These are phyloP conservation scores for Siniperca scherzeri DNA, from an alignment of 2,797 vertebrate species.

Conservation along the genomic window DNA sequence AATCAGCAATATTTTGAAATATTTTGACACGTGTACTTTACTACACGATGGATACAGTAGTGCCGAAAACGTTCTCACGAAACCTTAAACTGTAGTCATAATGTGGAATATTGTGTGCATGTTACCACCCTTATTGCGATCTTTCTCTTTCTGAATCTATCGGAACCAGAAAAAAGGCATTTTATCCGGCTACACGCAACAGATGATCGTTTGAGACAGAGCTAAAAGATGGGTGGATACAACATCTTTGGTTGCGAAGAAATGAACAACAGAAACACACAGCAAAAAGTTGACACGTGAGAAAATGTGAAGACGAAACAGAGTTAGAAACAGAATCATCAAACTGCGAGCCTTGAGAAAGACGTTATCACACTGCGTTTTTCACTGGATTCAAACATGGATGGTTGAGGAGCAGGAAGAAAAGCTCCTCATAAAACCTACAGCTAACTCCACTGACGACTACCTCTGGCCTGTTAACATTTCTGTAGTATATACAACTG, in stretches of 20 bases:
- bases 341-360: slow-evolving; percentile 38
- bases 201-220: slow-evolving; percentile 30
- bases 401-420: slow-evolving; percentile 41
- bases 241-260: slow-evolving; percentile 84
- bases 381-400: slow-evolving; percentile 52
- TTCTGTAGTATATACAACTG: slow-evolving; percentile 66
- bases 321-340: slow-evolving; percentile 45
- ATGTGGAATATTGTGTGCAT: slow-evolving; percentile 32
- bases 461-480: slow-evolving; percentile 37
- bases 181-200: slow-evolving; percentile 26
- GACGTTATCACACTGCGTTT: slow-evolving; percentile 36
- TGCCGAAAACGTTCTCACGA: background rate
- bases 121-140: slow-evolving; percentile 36
- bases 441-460: slow-evolving; percentile 36
- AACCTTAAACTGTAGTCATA: background rate
- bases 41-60: background rate
- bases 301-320: background rate
- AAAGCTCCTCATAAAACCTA: slow-evolving; percentile 33
- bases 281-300: slow-evolving; percentile 24
- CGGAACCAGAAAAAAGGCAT: slow-evolving; percentile 22
- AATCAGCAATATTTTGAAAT: background rate
- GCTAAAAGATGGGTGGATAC: slow-evolving; percentile 63
- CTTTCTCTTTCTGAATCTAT: slow-evolving; percentile 36
- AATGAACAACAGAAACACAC: slow-evolving; percentile 59
- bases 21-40: background rate